These are phyloP conservation scores for Callipepla squamata DNA, from an alignment of 2,113 vertebrate genomes.

Conservation along the genomic window DNA sequence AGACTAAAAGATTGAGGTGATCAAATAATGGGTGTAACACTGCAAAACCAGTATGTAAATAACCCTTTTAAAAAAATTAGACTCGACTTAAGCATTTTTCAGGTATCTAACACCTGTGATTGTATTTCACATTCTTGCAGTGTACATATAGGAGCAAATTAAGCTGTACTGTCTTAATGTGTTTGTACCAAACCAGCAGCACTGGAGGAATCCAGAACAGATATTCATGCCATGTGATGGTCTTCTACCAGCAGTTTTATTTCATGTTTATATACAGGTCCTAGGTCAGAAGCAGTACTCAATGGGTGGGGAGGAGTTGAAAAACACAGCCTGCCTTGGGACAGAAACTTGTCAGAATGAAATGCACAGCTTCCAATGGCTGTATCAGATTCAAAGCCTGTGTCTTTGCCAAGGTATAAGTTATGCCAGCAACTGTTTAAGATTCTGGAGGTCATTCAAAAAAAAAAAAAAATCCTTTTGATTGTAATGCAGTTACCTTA, in stretches of 20 bases:
- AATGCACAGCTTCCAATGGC: not conserved
- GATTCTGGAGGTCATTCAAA: slow-evolving; percentile 9
- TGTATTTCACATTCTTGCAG: not conserved
- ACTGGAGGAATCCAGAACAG: not conserved
- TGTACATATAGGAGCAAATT: not conserved
- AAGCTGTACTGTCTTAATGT: not conserved
- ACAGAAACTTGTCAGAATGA: not conserved
- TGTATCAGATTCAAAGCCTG: not conserved
- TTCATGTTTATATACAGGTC: not conserved
- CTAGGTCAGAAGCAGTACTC: not conserved
- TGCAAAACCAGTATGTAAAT: not conserved
- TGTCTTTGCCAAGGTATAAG: not conserved
- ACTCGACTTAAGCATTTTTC: not conserved
- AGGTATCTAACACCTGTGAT: not conserved
- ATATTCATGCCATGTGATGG: not conserved
- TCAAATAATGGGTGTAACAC: not conserved
- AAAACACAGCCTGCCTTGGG: not conserved
- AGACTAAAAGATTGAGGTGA: not conserved
- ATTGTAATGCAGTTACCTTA: not conserved
- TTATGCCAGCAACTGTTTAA: not conserved
- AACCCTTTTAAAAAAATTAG: not conserved
- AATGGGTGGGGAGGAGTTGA: not conserved
- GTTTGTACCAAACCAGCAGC: not conserved
- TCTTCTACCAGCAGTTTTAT: not conserved
- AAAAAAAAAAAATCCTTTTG: not conserved